Evolutionary conservation across 2,888 invertebrate species (phyloP).

Genomic region (Tortrix viridana): DNA sequence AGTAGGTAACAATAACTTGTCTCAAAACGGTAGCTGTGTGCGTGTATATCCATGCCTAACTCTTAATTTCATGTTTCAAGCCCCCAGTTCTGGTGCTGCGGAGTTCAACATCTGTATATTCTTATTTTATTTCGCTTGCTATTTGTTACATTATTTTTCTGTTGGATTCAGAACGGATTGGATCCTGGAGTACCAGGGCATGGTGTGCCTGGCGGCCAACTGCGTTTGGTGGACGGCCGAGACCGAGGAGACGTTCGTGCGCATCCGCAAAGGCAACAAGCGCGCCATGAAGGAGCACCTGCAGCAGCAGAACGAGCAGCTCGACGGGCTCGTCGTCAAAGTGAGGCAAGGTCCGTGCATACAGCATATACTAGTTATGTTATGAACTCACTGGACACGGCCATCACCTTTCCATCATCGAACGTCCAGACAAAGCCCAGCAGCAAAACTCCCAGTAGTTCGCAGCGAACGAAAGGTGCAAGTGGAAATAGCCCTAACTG

Average conservation of each 20-base stretch:
- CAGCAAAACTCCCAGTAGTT: too few species aligned
- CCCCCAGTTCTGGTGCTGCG: too few species aligned
- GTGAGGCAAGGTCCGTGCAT: constrained; percentile 75
- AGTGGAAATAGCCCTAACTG: too few species aligned
- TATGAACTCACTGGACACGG: too few species aligned
- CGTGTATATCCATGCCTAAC: too few species aligned
- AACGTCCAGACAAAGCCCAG: too few species aligned
- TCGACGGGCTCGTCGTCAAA: constrained; percentile 92
- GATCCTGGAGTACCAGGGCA: constrained; percentile 95
- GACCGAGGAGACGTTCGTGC: constrained; percentile 93
- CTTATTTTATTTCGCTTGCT: not conserved
- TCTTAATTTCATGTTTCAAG: too few species aligned
- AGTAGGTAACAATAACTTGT: too few species aligned
- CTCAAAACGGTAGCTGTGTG: too few species aligned
- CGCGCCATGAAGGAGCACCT: constrained; percentile 96
- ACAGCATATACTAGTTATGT: too few species aligned
- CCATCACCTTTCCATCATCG: too few species aligned
- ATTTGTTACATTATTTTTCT: not conserved
- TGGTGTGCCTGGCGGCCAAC: constrained; percentile 93
- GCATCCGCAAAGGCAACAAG: constrained; percentile 89
- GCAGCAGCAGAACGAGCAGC: constrained; percentile 90
- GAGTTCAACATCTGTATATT: not conserved
- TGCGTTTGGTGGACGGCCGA: constrained; percentile 98
- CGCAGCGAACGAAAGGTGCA: too few species aligned
- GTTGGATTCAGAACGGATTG: constrained; percentile 87